phyloP scores from a whole-genome alignment of 2,113 vertebrate genomes.

The Phaetusa simplex region DNA sequence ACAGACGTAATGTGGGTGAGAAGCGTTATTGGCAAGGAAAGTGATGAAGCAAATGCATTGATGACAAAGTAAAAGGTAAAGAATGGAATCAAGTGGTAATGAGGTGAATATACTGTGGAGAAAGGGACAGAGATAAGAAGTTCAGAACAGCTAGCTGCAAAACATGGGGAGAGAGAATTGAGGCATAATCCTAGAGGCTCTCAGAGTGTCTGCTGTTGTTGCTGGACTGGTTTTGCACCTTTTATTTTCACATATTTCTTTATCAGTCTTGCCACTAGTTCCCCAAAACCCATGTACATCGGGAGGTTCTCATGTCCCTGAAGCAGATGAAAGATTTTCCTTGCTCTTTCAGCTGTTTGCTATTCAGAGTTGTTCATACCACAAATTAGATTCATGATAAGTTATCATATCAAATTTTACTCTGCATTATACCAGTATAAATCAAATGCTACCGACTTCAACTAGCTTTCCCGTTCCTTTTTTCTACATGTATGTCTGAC shows the following conservation, averaged over 20 bases:
- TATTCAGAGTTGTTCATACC: neutral
- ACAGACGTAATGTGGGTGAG: neutral
- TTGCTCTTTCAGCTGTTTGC: neutral
- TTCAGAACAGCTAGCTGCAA: neutral
- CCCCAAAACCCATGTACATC: neutral
- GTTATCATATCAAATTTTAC: neutral
- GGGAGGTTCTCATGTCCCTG: neutral
- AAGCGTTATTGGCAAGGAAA: neutral
- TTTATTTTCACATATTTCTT: neutral
- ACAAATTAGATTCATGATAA: neutral
- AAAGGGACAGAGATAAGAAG: neutral
- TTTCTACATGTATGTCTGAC: neutral
- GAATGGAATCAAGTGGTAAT: neutral
- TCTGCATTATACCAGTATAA: neutral
- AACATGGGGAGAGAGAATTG: neutral
- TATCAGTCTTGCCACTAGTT: neutral
- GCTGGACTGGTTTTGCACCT: neutral
- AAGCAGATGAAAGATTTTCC: neutral
- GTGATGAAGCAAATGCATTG: neutral
- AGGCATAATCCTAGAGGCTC: neutral
- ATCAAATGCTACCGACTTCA: neutral
- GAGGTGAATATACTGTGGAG: neutral
- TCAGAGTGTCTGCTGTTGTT: neutral
- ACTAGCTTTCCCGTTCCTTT: neutral
- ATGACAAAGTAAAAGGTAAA: neutral